A percentile compares a stretch with the other conserved stretches of the same genome.
Evolutionary conservation across 2,888 invertebrate species (phyloP).

Genomic region (Xylota sylvarum): DNA sequence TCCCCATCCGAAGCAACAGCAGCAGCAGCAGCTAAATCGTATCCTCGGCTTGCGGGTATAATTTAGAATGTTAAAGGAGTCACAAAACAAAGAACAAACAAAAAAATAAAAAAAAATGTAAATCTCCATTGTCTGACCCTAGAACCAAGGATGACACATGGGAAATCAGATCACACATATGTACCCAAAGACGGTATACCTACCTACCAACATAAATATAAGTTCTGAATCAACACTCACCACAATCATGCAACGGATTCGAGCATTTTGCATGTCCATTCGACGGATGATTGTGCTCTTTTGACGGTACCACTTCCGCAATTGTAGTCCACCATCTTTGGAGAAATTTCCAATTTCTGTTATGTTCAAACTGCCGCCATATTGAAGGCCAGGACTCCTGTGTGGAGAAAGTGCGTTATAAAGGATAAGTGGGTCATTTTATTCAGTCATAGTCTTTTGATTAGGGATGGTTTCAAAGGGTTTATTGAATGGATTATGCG

Average conservation of each 20-base stretch:
- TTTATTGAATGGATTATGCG: slow-evolving; percentile 2
- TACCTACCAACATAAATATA: slow-evolving; percentile 16
- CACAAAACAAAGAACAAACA: slow-evolving; percentile 28
- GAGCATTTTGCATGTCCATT: slow-evolving; percentile 86
- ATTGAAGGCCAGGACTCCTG: slow-evolving; percentile 86
- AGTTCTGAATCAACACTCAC: slow-evolving; percentile 80
- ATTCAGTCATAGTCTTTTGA: neutral
- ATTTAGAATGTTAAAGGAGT: slow-evolving; percentile 69
- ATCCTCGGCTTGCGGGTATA: slow-evolving; percentile 58
- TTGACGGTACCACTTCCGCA: slow-evolving; percentile 81
- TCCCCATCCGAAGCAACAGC: slow-evolving; percentile 15
- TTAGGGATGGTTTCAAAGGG: neutral
- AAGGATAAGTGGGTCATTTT: slow-evolving; percentile 21
- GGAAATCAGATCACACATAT: slow-evolving; percentile 78
- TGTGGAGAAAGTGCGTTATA: slow-evolving; percentile 1
- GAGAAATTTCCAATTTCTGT: slow-evolving; percentile 86
- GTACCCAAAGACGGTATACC: slow-evolving; percentile 14
- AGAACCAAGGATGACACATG: slow-evolving; percentile 74
- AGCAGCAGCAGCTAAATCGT: slow-evolving; percentile 32
- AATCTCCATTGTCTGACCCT: slow-evolving; percentile 74
- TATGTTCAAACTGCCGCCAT: slow-evolving; percentile 86
- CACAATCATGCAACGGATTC: slow-evolving; percentile 87
- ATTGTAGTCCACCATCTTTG: slow-evolving; percentile 80
- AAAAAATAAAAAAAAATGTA: slow-evolving; percentile 62
- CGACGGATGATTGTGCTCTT: slow-evolving; percentile 83